Conservation (phyloP, 2,113 vertebrate genomes). For the Pontoporia blainvillei region DNA sequence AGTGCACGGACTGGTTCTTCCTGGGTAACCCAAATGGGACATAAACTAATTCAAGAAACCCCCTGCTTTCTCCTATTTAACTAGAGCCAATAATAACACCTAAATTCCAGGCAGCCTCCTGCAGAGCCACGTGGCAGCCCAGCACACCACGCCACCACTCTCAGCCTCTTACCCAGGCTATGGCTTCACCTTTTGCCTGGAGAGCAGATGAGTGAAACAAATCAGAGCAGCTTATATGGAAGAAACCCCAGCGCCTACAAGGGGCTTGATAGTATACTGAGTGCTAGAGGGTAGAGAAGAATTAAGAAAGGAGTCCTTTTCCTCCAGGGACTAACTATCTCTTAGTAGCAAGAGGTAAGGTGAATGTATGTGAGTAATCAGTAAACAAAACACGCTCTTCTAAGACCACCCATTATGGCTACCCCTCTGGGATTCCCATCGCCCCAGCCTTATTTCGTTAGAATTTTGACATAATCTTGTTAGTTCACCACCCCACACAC, state of each 20-base stretch:
- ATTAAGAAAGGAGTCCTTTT: background rate
- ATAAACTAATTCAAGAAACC: conserved; percentile 43
- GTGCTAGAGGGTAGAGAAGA: background rate
- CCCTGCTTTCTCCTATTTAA: conserved; percentile 2
- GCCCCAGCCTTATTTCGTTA: background rate
- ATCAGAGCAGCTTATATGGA: background rate
- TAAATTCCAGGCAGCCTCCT: background rate
- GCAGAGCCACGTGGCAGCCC: background rate
- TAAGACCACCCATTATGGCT: conserved; percentile 21
- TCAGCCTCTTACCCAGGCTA: background rate
- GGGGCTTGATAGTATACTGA: background rate
- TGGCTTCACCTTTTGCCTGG: background rate
- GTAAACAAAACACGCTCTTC: conserved; percentile 8
- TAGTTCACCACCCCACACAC: background rate
- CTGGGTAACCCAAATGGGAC: background rate
- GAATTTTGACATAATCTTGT: conserved; percentile 41
- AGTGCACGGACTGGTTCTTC: background rate
- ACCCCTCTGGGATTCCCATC: background rate
- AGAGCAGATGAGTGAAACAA: background rate
- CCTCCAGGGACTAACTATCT: background rate
- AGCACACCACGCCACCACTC: background rate
- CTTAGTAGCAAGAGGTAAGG: background rate
- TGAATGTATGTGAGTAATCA: conserved; percentile 26
- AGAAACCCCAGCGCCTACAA: background rate
- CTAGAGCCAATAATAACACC: background rate